Evolutionary conservation across 2,888 invertebrate species (phyloP).

Genomic region (Fabriciana adippe): DNA sequence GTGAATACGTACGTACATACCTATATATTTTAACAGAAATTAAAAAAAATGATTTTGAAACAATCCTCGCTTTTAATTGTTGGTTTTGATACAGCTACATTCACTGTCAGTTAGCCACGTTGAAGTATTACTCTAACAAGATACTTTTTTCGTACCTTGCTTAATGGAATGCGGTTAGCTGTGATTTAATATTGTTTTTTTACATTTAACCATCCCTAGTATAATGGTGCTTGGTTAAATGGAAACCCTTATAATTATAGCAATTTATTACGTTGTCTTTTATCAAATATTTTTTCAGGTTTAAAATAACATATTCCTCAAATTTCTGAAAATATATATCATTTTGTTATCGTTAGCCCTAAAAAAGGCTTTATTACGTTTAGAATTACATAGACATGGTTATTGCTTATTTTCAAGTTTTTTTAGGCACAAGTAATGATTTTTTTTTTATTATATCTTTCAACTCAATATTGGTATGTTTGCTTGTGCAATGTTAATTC

Average conservation of each 20-base stretch:
- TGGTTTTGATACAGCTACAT: conserved; percentile 1
- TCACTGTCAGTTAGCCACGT: background rate
- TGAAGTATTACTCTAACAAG: conserved; percentile 20
- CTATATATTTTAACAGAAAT: background rate
- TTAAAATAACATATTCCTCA: background rate
- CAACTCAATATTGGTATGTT: too few species aligned
- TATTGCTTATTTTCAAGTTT: too few species aligned
- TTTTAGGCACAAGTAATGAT: too few species aligned
- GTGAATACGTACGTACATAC: background rate
- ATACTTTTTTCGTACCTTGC: conserved; percentile 8
- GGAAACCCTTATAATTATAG: conserved; percentile 10
- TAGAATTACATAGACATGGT: background rate
- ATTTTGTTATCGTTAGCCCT: conserved; percentile 9
- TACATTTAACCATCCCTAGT: background rate
- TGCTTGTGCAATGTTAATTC: too few species aligned
- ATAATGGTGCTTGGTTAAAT: conserved; percentile 14
- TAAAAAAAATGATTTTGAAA: too few species aligned
- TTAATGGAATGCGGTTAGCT: conserved; percentile 18
- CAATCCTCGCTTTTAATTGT: background rate
- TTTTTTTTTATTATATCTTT: too few species aligned
- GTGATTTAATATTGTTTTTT: conserved; percentile 10
- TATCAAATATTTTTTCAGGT: background rate
- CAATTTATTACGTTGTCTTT: conserved; percentile 2
- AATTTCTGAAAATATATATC: background rate
- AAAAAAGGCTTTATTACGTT: background rate